Base-by-base conservation (phyloP, 2,113 vertebrate genomes). In the Podarcis cretensis region DNA sequence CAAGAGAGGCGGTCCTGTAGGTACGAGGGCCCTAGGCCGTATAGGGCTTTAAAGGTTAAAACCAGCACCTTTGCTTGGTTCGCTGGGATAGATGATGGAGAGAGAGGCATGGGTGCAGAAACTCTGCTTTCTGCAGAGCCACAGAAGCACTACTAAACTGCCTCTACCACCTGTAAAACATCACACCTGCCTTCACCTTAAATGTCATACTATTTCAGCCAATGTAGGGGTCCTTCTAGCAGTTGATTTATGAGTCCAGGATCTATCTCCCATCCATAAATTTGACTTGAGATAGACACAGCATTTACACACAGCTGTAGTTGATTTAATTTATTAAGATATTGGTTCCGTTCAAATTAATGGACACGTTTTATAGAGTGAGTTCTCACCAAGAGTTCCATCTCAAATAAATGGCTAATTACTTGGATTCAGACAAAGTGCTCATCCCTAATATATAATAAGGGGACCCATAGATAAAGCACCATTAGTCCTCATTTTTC, bases 401-500 rank as follows among this genome's bases (percentile, higher is more conserved):
- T 32, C 74, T 71, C 21, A 68, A 89, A 78, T 16, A 69, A 86
- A 82, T 75, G 3, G n/a, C 35, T 65, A 12, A 57, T 37, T 88
- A 21, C 21, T 10, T 69, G 37, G 65, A 48, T 57, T 25, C 37
- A 57, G 68, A 81, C 79, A 32, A 82, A 81, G 54, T 75, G 54
- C 32, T 37, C 54, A 40, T 14, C 35, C 71, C 40, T 43, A 75
- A 81, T 65, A 57, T 43, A 74, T 74, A 65, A 87, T 82, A 76
- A 27, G 79, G 87, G 20, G 14, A 79, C 18, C 80, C 63, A 75
- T 71, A 73, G 25, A 90, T 83, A 90, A 83, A 63, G 87, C 40
- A 54, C 69, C 73, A 32, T 74, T 93, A 81, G 40, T 82, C 93
- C 79, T 76, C 76, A 48, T 82, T 81, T 81, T 81, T 93, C 30